Conservation (phyloP, 1,140 invertebrate genomes). For the Micrasema minimum region DNA sequence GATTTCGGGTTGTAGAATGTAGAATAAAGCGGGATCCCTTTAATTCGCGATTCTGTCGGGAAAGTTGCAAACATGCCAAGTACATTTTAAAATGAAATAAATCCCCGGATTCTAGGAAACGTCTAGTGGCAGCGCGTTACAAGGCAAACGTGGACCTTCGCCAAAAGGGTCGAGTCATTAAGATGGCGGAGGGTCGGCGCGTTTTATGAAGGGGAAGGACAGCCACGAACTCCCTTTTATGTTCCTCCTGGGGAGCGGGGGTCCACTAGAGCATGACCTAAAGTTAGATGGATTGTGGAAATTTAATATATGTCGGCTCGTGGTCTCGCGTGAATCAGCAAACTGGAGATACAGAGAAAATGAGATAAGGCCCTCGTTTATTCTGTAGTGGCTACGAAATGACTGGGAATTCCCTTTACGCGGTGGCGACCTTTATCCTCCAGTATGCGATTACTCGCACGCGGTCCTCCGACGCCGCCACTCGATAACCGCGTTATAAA, state of each 20-base stretch:
- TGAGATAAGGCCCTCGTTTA: conserved; percentile 22
- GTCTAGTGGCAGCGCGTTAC: neutral
- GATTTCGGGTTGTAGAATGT: too few relatives aligned
- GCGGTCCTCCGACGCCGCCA: neutral
- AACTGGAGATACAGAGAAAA: conserved; percentile 28
- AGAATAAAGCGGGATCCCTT: too few relatives aligned
- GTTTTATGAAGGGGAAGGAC: conserved; percentile 35
- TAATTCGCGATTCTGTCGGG: too few relatives aligned
- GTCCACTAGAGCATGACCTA: conserved; percentile 34
- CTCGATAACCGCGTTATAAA: too few relatives aligned
- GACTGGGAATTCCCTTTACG: neutral
- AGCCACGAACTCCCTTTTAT: conserved; percentile 34
- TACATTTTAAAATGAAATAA: conserved; percentile 30
- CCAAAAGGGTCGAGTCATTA: conserved; percentile 34
- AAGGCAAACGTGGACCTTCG: conserved; percentile 10
- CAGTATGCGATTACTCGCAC: conserved; percentile 3
- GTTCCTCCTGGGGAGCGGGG: conserved; percentile 33
- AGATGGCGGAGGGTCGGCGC: conserved; percentile 23
- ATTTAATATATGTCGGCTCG: conserved; percentile 37
- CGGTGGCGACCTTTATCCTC: conserved; percentile 1
- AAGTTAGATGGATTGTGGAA: conserved; percentile 37
- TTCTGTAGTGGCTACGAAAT: neutral
- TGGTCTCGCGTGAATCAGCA: conserved; percentile 32
- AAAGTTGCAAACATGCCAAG: conserved; percentile 12
- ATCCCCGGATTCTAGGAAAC: neutral